Evolutionary conservation across 2,888 invertebrate genomes (phyloP).

Genomic region (Lissocephala sabroskyi): DNA sequence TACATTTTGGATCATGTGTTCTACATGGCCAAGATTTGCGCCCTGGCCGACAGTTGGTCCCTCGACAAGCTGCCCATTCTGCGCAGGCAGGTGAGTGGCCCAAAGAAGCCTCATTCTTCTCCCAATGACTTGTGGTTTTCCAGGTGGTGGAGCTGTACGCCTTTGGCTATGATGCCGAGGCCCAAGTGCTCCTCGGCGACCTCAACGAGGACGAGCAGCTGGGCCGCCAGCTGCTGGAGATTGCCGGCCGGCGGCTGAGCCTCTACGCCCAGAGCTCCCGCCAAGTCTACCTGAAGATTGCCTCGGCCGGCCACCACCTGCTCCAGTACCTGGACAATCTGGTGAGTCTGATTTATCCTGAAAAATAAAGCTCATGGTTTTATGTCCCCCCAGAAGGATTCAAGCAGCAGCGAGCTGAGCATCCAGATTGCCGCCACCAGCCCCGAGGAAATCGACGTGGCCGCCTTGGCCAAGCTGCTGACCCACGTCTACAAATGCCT

Average conservation of each 20-base stretch:
- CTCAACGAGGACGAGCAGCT: slow-evolving; percentile 81
- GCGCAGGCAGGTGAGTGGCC: slow-evolving; percentile 80
- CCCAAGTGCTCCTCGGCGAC: slow-evolving; percentile 77
- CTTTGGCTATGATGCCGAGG: slow-evolving; percentile 77
- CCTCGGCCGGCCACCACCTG: slow-evolving; percentile 83
- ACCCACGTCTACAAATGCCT: slow-evolving; percentile 72
- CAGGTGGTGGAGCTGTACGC: slow-evolving; percentile 77
- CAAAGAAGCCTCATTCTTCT: neutral
- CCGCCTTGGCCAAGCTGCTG: slow-evolving; percentile 69
- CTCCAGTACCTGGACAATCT: slow-evolving; percentile 82
- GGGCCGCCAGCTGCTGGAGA: slow-evolving; percentile 81
- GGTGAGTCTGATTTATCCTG: slow-evolving; percentile 72
- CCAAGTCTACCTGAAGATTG: slow-evolving; percentile 78
- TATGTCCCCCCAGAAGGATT: slow-evolving; percentile 31
- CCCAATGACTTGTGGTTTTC: neutral
- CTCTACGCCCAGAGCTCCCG: slow-evolving; percentile 77
- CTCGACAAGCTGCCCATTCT: slow-evolving; percentile 82
- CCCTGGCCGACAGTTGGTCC: slow-evolving; percentile 84
- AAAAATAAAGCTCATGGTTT: slow-evolving; percentile 24
- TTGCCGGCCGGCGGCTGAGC: slow-evolving; percentile 87
- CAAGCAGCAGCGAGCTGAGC: slow-evolving; percentile 24
- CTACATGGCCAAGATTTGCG: slow-evolving; percentile 83
- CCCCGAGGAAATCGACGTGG: slow-evolving; percentile 65
- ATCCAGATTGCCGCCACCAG: slow-evolving; percentile 61
- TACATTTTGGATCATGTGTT: slow-evolving; percentile 74